Evolutionary conservation across 2,113 vertebrate genomes (phyloP), one percentile per base, ranked within the genome.

Genomic region (Piprites chloris): DNA sequence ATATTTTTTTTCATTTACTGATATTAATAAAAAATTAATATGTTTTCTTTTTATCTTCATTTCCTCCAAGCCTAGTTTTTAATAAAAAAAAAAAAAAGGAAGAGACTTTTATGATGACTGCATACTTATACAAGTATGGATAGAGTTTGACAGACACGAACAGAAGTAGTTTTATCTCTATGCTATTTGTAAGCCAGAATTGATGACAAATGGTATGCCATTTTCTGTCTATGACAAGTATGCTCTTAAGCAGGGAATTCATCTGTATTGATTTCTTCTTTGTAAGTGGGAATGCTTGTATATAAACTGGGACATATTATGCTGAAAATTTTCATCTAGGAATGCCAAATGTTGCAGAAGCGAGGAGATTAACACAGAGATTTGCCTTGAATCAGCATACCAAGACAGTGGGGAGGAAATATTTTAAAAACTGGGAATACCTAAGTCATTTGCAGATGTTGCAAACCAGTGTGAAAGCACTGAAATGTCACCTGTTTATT

Each of bases 201-300:
- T 75, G 20, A 35, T 65, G 56, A 52, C 88, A 90, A 94, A 85
- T 65, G 65, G 50, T 49, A 52, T 58, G 66, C 42, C 49, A 94
- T 95, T 87, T 89, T 92, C 68, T 85, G 32, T 75, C 80, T 58
- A 52, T 71, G 30, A 84, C 26, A 35, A 85, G 55, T 52, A 86
- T 50, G 69, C 82, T 90, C 92, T 95, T 85, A 93, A 92, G 81
- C n/a, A 90, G 21, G 33, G n/a, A 91, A 91, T 74, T 85, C 39
- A 77, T 94, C 90, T 90, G n/a, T 65, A 74, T 89, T 17, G 55
- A 87, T 85, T 71, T 85, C 66, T 91, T 69, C 19, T 69, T 83
- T 28, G 2, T 82, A 90, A 88, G 39, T 42, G 59, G n/a, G 32
- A 69, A 19, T 47, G 13, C 65, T 95, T 77, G 33, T 65, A 27